Conservation (phyloP, 2,797 vertebrate genomes). For the Taenioides sp. region DNA sequence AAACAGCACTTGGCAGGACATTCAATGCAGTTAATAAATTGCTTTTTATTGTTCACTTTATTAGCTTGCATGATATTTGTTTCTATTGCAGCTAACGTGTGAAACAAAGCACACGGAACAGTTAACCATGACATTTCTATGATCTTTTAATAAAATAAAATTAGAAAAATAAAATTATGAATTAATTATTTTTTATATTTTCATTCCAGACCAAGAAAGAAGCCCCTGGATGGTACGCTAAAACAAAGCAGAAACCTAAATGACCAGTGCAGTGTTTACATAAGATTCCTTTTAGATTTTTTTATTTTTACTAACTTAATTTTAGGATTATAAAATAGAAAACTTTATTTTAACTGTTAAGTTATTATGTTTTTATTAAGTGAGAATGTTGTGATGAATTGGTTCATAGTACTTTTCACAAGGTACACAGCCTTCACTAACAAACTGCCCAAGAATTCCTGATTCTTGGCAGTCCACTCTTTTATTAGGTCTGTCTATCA, state of each 20-base stretch:
- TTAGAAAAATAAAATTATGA: too few relatives aligned
- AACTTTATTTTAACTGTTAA: conserved; percentile 13
- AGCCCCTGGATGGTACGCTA: conserved; percentile 68
- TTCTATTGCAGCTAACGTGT: conserved; percentile 15
- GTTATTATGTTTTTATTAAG: conserved; percentile 29
- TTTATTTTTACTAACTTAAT: conserved; percentile 15
- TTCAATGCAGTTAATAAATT: conserved; percentile 13
- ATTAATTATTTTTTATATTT: background rate
- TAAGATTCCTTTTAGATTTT: conserved; percentile 14
- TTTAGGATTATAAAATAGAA: conserved; percentile 28
- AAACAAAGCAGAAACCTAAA: conserved; percentile 61
- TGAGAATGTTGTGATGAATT: conserved; percentile 33
- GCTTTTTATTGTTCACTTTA: conserved; percentile 14
- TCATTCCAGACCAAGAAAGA: conserved; percentile 75
- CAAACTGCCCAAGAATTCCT: conserved; percentile 63
- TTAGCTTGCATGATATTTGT: background rate
- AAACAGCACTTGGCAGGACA: conserved; percentile 16
- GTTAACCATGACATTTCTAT: background rate
- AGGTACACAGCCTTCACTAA: conserved; percentile 56
- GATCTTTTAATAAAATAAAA: background rate
- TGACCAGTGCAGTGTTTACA: conserved; percentile 25
- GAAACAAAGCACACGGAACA: background rate
- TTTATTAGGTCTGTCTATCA: conserved; percentile 67
- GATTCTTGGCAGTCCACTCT: conserved; percentile 50
- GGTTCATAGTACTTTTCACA: conserved; percentile 31